Evolutionary conservation across 2,797 vertebrate species (phyloP), one percentile per base, ranked within the genome.

Genomic region (Gephyroberyx darwinii): DNA sequence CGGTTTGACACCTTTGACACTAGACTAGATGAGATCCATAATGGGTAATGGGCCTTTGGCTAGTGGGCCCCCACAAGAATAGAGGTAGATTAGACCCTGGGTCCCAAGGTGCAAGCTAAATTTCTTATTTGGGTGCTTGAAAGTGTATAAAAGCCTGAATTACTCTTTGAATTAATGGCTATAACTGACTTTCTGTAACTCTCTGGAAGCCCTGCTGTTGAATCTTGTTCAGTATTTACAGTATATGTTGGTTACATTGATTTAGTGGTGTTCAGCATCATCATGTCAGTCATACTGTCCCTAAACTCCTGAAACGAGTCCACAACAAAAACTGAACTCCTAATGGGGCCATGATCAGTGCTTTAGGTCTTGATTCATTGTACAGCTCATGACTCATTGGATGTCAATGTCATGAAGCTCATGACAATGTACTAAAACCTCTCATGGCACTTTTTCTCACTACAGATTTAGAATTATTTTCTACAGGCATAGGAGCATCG

Each of bases 51-150:
- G 64, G 72, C 69, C 64, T 74, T 63, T 60, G 50, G 62, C 68
- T 60, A 33, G 31, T 5, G 7, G 16, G 8, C 22, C 57, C 79
- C 81, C 79, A 63, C 5, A 53, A 77, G 77, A 81, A 84, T 69
- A 77, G 77, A 58, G 68, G 43, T 71, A 71, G 67, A 57, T 69
- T 84, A 84, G 86, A 75, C 84, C 41, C 76, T 35, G 64, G 37
- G 12, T 86, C 75, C 76, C 82, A 57, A 33, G 65, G 77, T 31
- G 62, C 22, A 13, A 17, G 37, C 60, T 69, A 66, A 67, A 74
- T 75, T 66, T 77, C 62, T 65, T 66, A 73, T 80, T 52, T 66
- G 67, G 69, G 59, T 72, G 58, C 62, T 63, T 65, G 71, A 71
- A 65, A 16, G 51, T 64, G 39, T 74, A 60, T 65, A 73, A 77